Conservation (phyloP, 2,888 invertebrate genomes). For the Mystacides longicornis region DNA sequence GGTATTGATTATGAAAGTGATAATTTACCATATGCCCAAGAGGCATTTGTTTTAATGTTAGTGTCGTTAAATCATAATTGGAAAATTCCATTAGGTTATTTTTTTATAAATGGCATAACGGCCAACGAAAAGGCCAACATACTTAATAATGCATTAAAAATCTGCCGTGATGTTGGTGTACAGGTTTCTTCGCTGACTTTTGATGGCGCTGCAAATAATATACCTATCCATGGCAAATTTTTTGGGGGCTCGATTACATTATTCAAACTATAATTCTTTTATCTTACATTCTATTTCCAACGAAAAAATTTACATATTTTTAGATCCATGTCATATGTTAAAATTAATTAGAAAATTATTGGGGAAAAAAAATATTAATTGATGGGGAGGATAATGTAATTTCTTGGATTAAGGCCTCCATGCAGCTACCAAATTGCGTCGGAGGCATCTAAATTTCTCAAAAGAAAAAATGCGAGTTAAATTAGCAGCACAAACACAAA, state of each 20-base stretch:
- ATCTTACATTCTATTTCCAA: neutral
- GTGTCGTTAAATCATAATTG: neutral
- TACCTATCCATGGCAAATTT: slow-evolving; percentile 1
- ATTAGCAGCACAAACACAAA: too few relatives aligned
- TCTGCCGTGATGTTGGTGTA: neutral
- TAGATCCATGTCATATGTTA: too few relatives aligned
- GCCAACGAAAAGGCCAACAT: neutral
- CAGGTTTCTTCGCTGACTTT: neutral
- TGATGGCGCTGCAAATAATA: neutral
- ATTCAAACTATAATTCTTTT: neutral
- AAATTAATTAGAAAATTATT: too few relatives aligned
- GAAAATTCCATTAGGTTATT: neutral
- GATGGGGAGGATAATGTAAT: too few relatives aligned
- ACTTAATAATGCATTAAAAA: neutral
- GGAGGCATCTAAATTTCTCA: too few relatives aligned
- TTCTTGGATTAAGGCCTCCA: too few relatives aligned
- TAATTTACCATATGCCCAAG: neutral
- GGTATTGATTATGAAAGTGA: neutral
- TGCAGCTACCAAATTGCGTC: too few relatives aligned
- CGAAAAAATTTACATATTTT: neutral
- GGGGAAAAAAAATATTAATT: too few relatives aligned
- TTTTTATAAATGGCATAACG: neutral
- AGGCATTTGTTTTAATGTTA: neutral
- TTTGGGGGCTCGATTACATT: neutral
- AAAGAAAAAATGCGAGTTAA: too few relatives aligned